Evolutionary conservation across 2,113 vertebrate species (phyloP), one percentile per base, ranked within the genome.

Genomic region (Clarias macrocephalus): DNA sequence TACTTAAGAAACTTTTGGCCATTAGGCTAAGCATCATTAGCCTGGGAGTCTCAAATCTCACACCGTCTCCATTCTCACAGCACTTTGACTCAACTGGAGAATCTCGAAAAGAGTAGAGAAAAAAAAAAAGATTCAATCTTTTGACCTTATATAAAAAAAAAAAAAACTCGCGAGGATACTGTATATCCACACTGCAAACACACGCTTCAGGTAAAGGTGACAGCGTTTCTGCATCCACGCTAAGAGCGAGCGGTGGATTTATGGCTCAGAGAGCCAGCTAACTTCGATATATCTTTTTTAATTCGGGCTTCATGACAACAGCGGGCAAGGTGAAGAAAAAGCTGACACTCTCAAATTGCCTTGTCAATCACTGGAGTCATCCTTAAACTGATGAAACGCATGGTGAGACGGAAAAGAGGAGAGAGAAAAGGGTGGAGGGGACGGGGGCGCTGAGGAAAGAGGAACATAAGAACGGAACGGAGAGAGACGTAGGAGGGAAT

Each of bases 261-360:
- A 75, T 85, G 75, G 72, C 76, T 80, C 57, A 86, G 88, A 68
- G 82, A 62, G 77, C 28, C 91, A 91, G 92, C 91, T 92, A 91
- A 91, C 91, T 92, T 89, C 87, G 85, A 91, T 93, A 93, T 91
- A 93, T 92, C 91, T 90, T 91, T 93, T 94, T 94, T 92, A 94
- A 94, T 93, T 93, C 91, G 73, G 87, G 89, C 87, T 89, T 87
- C 93, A 86, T 92, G 93, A 94, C 93, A 93, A 86, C 88, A 85
- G 75, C 89, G 80, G 83, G 89, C 89, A 85, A 85, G 86, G 92
- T 91, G 90, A 94, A 89, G 93, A 93, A 92, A 93, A 92, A 88
- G 84, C 89, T 89, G 91, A 91, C 91, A 94, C 92, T 92, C 91
- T 89, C 89, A 94, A 94, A 95, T 95, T 95, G 93, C 90, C 89